A percentile compares a stretch with the other conserved stretches of the same genome.
Evolutionary conservation across 2,888 invertebrate species (phyloP).

Genomic region (Brachynemurus nebulosus): DNA sequence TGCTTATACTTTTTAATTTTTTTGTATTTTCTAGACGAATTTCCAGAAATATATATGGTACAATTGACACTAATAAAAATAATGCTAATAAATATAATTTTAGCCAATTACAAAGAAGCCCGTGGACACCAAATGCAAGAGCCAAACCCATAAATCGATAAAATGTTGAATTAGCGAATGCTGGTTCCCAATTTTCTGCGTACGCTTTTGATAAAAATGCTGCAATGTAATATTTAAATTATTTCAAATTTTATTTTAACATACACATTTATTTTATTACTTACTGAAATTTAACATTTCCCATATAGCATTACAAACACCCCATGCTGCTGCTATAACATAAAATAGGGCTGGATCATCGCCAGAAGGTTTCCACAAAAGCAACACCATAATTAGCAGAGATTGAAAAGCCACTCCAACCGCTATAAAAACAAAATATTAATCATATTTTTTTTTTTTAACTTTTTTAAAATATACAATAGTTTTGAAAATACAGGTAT

Average conservation of each 20-base stretch:
- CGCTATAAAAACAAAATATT: slow-evolving; percentile 32
- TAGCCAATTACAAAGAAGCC: slow-evolving; percentile 40
- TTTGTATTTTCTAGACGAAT: slow-evolving; percentile 30
- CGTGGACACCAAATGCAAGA: slow-evolving; percentile 47
- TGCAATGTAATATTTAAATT: slow-evolving; percentile 23
- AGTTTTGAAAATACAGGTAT: slow-evolving; percentile 20
- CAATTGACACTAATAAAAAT: slow-evolving; percentile 35
- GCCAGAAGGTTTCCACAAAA: slow-evolving; percentile 66
- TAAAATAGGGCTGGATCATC: slow-evolving; percentile 72
- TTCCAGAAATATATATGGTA: slow-evolving; percentile 40
- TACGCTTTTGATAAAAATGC: slow-evolving; percentile 32
- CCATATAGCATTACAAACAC: slow-evolving; percentile 76
- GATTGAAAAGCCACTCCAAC: slow-evolving; percentile 72
- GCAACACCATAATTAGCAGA: slow-evolving; percentile 58
- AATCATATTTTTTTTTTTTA: background rate
- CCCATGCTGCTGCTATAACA: slow-evolving; percentile 75
- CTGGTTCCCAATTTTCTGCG: slow-evolving; percentile 33
- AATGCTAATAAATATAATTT: slow-evolving; percentile 35
- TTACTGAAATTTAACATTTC: slow-evolving; percentile 50
- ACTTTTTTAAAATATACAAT: background rate
- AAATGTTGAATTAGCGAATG: slow-evolving; percentile 37
- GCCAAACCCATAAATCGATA: slow-evolving; percentile 46
- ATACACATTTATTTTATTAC: slow-evolving; percentile 16
- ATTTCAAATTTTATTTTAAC: no score
- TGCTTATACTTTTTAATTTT: slow-evolving; percentile 27